Evolutionary conservation across 2,797 vertebrate species (phyloP), one percentile per base, ranked within the genome.

Genomic region (Salmo trutta): DNA sequence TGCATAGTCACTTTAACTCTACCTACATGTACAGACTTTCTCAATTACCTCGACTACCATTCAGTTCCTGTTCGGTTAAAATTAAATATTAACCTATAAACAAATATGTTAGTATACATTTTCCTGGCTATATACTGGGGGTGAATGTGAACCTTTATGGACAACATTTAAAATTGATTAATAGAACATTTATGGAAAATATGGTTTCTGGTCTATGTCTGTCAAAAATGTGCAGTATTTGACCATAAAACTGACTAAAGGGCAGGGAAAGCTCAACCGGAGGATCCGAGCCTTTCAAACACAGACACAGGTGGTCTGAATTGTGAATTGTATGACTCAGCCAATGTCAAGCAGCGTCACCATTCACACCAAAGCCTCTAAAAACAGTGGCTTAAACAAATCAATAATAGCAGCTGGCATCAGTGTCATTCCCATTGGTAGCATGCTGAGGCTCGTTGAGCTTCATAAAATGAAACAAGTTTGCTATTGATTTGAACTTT

Each of bases 321-420:
- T 85, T 85, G 72, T 75, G 76, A 75, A 10, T 24, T 65, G 77
- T 87, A 24, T 64, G 59, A 64, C 83, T 80, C 83, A 85, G 82
- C 81, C 85, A 84, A 80, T 77, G 75, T 71, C 77, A 83, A 83
- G 75, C 79, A 80, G 80, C 75, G 79, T 84, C 81, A 82, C 80
- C 79, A 24, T 64, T 64, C 21, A 64, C 59, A 14, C 10, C 59
- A 62, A 62, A 62, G 59, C 59, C 10, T 64, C 59, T 64, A 64
- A 64, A 21, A 64, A 27, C 59, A 4, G 21, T 64, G 21, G 59
- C 24, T 64, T 24, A 64, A 64, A 64, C 21, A 64, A 64, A 64
- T 64, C 59, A 64, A 64, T 64, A 64, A 24, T 21, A 17, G 59
- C 59, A 64, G 21, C 59, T 64, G 59, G 59, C 59, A 14, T 64